Conservation (phyloP, 2,113 vertebrate genomes). For the Toxotes jaculatrix region DNA sequence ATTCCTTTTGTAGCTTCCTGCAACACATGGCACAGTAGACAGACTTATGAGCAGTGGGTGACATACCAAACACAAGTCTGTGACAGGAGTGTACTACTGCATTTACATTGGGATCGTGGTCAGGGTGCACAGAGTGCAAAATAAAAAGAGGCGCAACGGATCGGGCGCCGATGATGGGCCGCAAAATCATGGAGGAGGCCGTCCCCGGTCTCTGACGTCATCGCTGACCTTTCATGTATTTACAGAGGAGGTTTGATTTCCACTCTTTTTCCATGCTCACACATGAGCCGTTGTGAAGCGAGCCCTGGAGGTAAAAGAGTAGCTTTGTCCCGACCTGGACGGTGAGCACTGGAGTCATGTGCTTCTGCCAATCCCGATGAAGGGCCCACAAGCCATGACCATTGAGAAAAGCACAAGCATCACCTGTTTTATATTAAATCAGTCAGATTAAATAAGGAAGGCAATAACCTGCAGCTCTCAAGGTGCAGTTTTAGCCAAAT, state of each 20-base stretch:
- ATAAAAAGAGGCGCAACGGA: constrained; percentile 68
- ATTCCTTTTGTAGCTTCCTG: constrained; percentile 51
- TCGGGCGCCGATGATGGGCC: constrained; percentile 62
- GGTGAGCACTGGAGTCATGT: constrained; percentile 61
- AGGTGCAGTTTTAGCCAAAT: constrained; percentile 41
- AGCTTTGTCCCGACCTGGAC: constrained; percentile 79
- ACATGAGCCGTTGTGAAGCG: constrained; percentile 77
- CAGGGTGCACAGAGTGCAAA: constrained; percentile 71
- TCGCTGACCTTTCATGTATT: constrained; percentile 82
- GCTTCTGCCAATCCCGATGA: constrained; percentile 76
- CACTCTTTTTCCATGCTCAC: constrained; percentile 79
- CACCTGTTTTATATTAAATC: constrained; percentile 81
- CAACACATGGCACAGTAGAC: constrained; percentile 31
- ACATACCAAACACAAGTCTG: constrained; percentile 50
- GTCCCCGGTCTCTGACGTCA: constrained; percentile 75
- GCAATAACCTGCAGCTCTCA: constrained; percentile 67
- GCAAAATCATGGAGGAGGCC: constrained; percentile 62
- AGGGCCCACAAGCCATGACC: constrained; percentile 64
- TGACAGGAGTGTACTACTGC: constrained; percentile 48
- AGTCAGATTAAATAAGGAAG: constrained; percentile 79
- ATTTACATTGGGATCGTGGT: constrained; percentile 66
- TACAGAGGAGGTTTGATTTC: constrained; percentile 81
- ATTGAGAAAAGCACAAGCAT: constrained; percentile 70
- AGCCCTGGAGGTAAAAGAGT: constrained; percentile 78
- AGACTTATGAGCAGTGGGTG: constrained; percentile 35